Percentiles rank a stretch among this genome's conserved stretches.
phyloP scores from a whole-genome alignment of 2,888 invertebrate species.

The Microctonus aethiopoides region DNA sequence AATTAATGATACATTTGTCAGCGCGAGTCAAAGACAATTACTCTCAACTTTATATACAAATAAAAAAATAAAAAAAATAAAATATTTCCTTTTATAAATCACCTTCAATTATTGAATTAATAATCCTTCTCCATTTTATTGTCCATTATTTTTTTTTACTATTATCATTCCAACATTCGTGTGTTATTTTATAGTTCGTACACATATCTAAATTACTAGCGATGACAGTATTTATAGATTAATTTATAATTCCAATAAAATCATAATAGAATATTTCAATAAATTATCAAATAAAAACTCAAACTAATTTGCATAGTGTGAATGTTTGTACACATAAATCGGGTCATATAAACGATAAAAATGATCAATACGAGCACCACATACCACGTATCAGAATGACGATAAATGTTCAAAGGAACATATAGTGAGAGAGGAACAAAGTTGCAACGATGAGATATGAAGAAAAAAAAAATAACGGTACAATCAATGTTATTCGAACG shows the following conservation, averaged over 20 bases:
- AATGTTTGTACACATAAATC: too few species aligned
- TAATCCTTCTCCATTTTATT: too few species aligned
- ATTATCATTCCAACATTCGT: too few species aligned
- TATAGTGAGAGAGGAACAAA: background rate
- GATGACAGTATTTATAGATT: too few species aligned
- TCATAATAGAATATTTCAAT: too few species aligned
- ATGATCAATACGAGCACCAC: too few species aligned
- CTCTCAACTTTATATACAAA: background rate
- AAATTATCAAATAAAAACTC: background rate
- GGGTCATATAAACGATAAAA: too few species aligned
- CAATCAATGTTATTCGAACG: constrained; percentile 31
- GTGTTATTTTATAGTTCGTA: too few species aligned
- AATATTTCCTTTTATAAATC: background rate
- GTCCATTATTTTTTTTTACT: background rate
- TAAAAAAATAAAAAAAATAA: background rate
- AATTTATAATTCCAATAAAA: too few species aligned
- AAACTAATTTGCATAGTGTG: background rate
- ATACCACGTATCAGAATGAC: background rate
- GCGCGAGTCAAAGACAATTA: constrained; percentile 3
- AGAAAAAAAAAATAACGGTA: constrained; percentile 24
- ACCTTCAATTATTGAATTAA: too few species aligned
- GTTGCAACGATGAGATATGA: background rate
- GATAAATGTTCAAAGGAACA: background rate
- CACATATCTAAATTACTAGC: too few species aligned
- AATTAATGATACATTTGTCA: constrained; percentile 26